Evolutionary conservation across 1,140 invertebrate species (phyloP).

Genomic region (Conus ventricosus): DNA sequence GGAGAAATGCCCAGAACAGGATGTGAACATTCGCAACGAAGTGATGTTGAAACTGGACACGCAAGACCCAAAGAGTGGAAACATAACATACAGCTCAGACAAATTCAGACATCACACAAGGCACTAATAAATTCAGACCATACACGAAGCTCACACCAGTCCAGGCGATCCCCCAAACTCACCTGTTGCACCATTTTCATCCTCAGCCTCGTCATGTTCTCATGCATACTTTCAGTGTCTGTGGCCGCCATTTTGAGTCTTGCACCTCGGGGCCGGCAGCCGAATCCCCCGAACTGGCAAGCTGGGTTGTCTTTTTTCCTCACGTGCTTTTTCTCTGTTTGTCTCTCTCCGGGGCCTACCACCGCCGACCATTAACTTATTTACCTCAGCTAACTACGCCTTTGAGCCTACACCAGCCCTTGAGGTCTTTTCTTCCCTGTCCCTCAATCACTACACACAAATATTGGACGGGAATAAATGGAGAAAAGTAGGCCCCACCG

Average conservation of each 20-base stretch:
- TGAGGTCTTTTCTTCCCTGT: neutral
- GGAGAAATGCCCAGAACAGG: no score
- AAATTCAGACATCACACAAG: no score
- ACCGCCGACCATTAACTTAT: neutral
- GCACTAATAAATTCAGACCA: no score
- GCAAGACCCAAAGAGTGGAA: no score
- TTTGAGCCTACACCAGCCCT: neutral
- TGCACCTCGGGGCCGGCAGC: neutral
- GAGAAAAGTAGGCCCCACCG: neutral
- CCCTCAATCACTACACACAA: neutral
- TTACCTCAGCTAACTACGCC: neutral
- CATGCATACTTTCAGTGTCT: constrained; percentile 65
- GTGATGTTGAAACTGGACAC: no score
- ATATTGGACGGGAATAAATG: neutral
- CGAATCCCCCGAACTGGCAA: neutral
- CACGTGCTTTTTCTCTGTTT: neutral
- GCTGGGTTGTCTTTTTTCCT: neutral
- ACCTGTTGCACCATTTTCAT: constrained; percentile 70
- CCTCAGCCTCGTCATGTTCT: constrained; percentile 62
- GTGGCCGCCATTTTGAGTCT: constrained; percentile 58
- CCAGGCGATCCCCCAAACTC: constrained; percentile 1
- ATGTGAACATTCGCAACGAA: no score
- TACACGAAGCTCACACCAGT: no score
- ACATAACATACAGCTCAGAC: no score
- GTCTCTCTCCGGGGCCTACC: neutral